Evolutionary conservation across 2,797 vertebrate genomes (phyloP), one percentile per base, ranked within the genome.

Genomic region (Lemur catta): DNA sequence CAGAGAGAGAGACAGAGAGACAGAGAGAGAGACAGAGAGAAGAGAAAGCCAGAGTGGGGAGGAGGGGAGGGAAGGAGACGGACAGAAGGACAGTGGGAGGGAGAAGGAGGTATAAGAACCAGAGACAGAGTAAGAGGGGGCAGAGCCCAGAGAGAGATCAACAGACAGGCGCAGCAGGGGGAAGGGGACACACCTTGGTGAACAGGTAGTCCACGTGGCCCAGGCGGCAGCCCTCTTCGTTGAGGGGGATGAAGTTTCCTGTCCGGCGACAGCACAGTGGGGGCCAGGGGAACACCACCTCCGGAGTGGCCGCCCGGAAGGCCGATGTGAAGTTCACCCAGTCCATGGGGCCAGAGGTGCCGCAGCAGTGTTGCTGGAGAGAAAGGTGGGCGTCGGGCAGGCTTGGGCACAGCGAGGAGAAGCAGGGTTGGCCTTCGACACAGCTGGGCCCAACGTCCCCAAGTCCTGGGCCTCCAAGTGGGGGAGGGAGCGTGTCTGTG

Each of bases 281-380:
- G 0, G 99, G 99, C 98, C 98, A 99, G 5, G 97, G 97, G 35
- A 98, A 98, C 7, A 74, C 79, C 26, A n/a, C 82, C 26, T 97
- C 97, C 0, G 91, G 52, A 55, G 96, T 97, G 8, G 76, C 12
- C 0, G 6, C 30, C 7, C 98, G 94, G 94, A 99, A 99, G 78
- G 97, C 89, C 0, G 99, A 99, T 4, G 97, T 97, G 80, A 98
- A 98, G 9, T 96, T 63, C 11, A 99, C 80, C 99, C 99, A 99
- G 91, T 99, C 99, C 92, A 89, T 30, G 30, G 99, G 98, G 0
- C 98, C 72, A 0, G 98, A 98, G 0, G 98, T 86, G 0, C 99
- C 99, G n/a, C 99, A 99, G 96, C 99, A 99, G 57, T 98, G 78
- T 91, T 96, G 98, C 99, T 99, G 96, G 74, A 85, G 78, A 88